Evolutionary conservation across 2,113 vertebrate genomes (phyloP).

Genomic region (Leucosticte australis): DNA sequence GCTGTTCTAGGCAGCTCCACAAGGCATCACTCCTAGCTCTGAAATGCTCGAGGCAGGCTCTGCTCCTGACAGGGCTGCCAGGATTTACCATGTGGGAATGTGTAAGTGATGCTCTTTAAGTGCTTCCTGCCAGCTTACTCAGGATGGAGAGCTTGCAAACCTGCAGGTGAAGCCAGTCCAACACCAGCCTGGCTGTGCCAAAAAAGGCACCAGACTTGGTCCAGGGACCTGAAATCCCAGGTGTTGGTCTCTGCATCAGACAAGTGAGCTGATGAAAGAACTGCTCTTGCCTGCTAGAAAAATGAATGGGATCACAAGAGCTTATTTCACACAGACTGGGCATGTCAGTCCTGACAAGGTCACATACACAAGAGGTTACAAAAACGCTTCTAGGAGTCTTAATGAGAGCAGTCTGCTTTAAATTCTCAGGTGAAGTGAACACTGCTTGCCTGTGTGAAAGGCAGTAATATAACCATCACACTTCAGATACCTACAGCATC

Average conservation of each 20-base stretch:
- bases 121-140: background rate
- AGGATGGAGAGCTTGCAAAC: background rate
- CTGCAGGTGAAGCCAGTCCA: background rate
- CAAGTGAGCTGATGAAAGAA: background rate
- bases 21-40: background rate
- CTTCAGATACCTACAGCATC: background rate
- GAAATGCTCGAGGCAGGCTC: fast-evolving
- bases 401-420: background rate
- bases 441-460: background rate
- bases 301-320: background rate
- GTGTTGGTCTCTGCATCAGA: fast-evolving
- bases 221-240: background rate
- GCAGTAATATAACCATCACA: background rate
- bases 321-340: background rate
- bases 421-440: background rate
- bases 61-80: background rate
- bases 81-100: background rate
- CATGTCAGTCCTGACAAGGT: background rate
- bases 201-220: background rate
- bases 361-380: background rate
- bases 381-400: background rate
- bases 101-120: background rate
- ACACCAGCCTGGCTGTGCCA: background rate
- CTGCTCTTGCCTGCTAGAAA: background rate
- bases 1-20: background rate